phyloP scores from a whole-genome alignment of 1,140 invertebrate genomes.

The Trichogramma pretiosum region DNA sequence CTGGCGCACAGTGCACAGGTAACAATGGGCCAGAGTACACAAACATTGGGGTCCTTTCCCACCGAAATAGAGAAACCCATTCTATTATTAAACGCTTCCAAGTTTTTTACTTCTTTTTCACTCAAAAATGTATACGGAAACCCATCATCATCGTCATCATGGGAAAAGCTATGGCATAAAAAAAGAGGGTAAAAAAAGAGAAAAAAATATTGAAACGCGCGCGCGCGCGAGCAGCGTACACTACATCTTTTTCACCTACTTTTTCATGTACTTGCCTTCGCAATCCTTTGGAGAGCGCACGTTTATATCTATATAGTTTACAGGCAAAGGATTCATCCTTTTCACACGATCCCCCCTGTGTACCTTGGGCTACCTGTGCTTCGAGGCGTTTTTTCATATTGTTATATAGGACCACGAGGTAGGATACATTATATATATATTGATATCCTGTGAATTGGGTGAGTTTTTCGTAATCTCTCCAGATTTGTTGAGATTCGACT shows the following conservation, averaged over 20 bases:
- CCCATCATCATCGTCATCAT: conserved; percentile 18
- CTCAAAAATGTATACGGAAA: conserved; percentile 15
- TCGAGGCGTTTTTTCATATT: background rate
- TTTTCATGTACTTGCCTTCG: conserved; percentile 19
- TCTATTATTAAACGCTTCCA: conserved; percentile 28
- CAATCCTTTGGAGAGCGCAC: conserved; percentile 33
- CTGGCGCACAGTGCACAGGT: no score
- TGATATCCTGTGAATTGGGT: conserved; percentile 1
- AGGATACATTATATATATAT: no score
- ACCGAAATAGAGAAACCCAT: conserved; percentile 41
- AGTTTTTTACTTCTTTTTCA: conserved; percentile 26
- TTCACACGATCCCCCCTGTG: conserved; percentile 19
- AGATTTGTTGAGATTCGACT: no score
- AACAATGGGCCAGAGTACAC: no score
- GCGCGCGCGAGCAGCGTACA: no score
- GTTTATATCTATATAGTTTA: conserved; percentile 26
- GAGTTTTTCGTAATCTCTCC: conserved; percentile 1
- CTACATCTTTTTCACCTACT: conserved; percentile 5
- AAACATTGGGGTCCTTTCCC: conserved; percentile 36
- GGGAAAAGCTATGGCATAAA: conserved; percentile 25
- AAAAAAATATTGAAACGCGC: no score
- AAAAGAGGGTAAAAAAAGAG: no score
- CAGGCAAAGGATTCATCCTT: no score
- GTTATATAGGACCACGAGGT: no score
- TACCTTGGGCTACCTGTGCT: conserved; percentile 1